phyloP scores from a whole-genome alignment of 2,888 invertebrate genomes.

The Chymomyza procnemis region DNA sequence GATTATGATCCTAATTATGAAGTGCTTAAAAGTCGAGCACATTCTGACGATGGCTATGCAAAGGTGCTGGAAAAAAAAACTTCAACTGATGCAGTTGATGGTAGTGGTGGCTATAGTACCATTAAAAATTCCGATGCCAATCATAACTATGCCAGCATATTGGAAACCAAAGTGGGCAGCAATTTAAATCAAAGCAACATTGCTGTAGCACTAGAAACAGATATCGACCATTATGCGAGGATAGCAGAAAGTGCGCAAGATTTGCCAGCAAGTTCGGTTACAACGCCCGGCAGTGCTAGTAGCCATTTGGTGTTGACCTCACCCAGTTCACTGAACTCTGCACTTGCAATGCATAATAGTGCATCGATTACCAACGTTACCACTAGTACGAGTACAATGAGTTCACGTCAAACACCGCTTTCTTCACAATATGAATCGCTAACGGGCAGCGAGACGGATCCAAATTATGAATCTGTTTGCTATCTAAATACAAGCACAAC shows the following conservation, averaged over 20 bases:
- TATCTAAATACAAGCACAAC: slow-evolving; percentile 80
- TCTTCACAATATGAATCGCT: slow-evolving; percentile 90
- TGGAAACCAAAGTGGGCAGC: slow-evolving; percentile 65
- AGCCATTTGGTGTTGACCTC: slow-evolving; percentile 51
- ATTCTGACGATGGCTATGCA: slow-evolving; percentile 78
- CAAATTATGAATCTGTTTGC: slow-evolving; percentile 90
- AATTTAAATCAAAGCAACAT: background rate
- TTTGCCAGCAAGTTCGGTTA: slow-evolving; percentile 14
- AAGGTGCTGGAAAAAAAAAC: slow-evolving; percentile 77
- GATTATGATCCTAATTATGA: slow-evolving; percentile 90
- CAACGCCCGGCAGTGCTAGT: slow-evolving; percentile 25
- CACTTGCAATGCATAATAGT: slow-evolving; percentile 45
- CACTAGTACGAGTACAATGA: slow-evolving; percentile 76
- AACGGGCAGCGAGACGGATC: slow-evolving; percentile 88
- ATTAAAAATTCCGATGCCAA: slow-evolving; percentile 73
- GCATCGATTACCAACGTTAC: slow-evolving; percentile 65
- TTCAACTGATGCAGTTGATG: slow-evolving; percentile 48
- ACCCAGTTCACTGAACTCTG: slow-evolving; percentile 66
- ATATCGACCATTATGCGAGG: slow-evolving; percentile 72
- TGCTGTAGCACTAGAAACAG: slow-evolving; percentile 25
- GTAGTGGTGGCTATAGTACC: slow-evolving; percentile 74
- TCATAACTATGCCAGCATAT: slow-evolving; percentile 77
- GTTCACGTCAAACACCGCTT: slow-evolving; percentile 77
- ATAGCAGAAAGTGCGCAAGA: slow-evolving; percentile 57
- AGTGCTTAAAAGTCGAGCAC: slow-evolving; percentile 80